Evolutionary conservation across 1,140 invertebrate genomes (phyloP).

Genomic region (Grapholita molesta): DNA sequence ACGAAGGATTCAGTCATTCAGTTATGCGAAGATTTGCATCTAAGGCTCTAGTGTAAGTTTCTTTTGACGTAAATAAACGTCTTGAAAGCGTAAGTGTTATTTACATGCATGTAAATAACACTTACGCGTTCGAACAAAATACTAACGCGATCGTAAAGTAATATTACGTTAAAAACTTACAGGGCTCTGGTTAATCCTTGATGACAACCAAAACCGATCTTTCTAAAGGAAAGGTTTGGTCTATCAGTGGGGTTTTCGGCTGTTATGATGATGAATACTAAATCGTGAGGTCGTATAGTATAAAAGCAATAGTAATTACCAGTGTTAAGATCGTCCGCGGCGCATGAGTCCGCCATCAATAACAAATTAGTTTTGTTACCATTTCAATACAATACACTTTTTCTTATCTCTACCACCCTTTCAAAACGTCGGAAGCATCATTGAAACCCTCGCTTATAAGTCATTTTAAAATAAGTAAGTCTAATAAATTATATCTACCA

Average conservation of each 20-base stretch:
- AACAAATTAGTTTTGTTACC: slow-evolving; percentile 64
- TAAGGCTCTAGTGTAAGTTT: too few species aligned
- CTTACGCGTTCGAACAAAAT: too few species aligned
- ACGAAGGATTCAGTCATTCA: too few species aligned
- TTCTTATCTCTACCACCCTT: slow-evolving; percentile 20
- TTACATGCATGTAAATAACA: too few species aligned
- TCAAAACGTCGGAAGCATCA: background rate
- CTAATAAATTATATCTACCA: background rate
- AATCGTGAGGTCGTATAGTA: slow-evolving; percentile 35
- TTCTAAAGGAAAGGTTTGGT: too few species aligned
- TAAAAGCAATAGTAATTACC: slow-evolving; percentile 61
- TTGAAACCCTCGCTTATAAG: background rate
- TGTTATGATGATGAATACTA: background rate
- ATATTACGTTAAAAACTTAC: too few species aligned
- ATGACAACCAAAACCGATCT: too few species aligned
- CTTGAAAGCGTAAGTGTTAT: too few species aligned
- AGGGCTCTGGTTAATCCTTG: too few species aligned
- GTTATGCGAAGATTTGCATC: too few species aligned
- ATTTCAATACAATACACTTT: slow-evolving; percentile 25
- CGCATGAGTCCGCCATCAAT: slow-evolving; percentile 55
- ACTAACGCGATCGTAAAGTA: too few species aligned
- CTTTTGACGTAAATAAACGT: too few species aligned
- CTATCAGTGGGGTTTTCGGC: background rate
- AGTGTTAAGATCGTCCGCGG: slow-evolving; percentile 56
- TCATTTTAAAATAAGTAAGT: background rate